Evolutionary conservation across 2,888 invertebrate species (phyloP).

Genomic region (Dryomyza anilis): DNA sequence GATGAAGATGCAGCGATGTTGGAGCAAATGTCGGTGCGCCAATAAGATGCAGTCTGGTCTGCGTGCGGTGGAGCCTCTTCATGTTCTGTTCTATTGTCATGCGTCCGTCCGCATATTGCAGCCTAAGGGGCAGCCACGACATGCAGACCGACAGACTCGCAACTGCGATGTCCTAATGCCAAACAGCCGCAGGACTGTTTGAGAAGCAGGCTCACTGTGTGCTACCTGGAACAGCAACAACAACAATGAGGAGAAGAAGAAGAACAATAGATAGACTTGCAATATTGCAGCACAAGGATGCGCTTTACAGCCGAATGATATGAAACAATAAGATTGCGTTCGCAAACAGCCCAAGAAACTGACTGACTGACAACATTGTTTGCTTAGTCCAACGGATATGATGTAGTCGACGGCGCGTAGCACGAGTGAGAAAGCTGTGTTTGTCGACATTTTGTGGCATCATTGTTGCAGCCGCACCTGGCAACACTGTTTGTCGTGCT

Average conservation of each 20-base stretch:
- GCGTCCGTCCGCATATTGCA: slow-evolving; percentile 1
- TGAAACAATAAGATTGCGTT: too few species aligned
- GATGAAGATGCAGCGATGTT: too few species aligned
- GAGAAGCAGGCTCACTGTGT: neutral
- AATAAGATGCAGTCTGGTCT: slow-evolving; percentile 13
- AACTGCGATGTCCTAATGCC: neutral
- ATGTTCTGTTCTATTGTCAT: neutral
- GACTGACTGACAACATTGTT: too few species aligned
- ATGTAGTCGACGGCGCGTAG: neutral
- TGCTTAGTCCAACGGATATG: slow-evolving; percentile 9
- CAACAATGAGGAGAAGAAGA: neutral
- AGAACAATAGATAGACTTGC: neutral
- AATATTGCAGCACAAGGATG: too few species aligned
- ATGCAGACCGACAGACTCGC: neutral
- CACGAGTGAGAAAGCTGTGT: slow-evolving; percentile 30
- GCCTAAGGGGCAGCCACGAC: neutral
- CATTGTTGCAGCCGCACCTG: neutral
- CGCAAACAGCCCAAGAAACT: too few species aligned
- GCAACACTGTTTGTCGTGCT: too few species aligned
- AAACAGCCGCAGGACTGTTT: slow-evolving; percentile 3
- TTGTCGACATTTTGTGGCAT: slow-evolving; percentile 23
- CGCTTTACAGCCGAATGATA: too few species aligned
- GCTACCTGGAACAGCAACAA: neutral
- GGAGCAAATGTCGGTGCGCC: slow-evolving; percentile 14
- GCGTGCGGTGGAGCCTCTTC: slow-evolving; percentile 4